Evolutionary conservation across 2,113 vertebrate species (phyloP), one percentile per base, ranked within the genome.

Genomic region (Geococcyx californianus): DNA sequence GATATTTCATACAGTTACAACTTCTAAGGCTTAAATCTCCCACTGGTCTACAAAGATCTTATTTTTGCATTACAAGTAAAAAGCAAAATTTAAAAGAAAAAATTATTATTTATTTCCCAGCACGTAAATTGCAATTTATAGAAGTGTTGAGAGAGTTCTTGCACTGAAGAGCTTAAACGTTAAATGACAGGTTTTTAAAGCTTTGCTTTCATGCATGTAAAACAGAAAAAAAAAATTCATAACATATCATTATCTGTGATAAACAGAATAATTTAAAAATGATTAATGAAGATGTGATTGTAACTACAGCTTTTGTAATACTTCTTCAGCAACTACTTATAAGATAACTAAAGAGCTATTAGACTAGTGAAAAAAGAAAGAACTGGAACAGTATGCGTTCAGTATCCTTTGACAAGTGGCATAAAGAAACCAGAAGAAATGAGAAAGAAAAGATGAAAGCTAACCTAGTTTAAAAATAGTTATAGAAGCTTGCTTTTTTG

Each of bases 391-490:
- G 62, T 23, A 31, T 2, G 1, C 14, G 8, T 69, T 74, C 55
- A 40, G 51, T 44, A 86, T 59, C 31, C 10, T 86, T 88, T 93
- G 79, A 77, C 20, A 93, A 81, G 55, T 24, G 31, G 51, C 42
- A 81, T 70, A 44, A 85, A 90, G 63, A 70, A 95, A 93, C 80
- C 2, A 66, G 44, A 89, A 90, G 68, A 80, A 95, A 90, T 62
- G 91, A 94, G 94, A 78, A 78, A 31, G 21, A 70, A 93, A 90
- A 88, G 16, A 86, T 91, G 34, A 93, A 96, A 88, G 90, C 47
- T 77, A 95, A 73, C 74, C 73, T 73, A 89, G 44, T 93, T 95
- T 94, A 40, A 93, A 88, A 93, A 87, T 63, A 90, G 79, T 78
- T 92, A 81, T 45, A 54, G 77, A 75, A 84, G 63, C 36, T 70